phyloP scores from a whole-genome alignment of 2,797 vertebrate genomes.

The Chaetophractus vellerosus region DNA sequence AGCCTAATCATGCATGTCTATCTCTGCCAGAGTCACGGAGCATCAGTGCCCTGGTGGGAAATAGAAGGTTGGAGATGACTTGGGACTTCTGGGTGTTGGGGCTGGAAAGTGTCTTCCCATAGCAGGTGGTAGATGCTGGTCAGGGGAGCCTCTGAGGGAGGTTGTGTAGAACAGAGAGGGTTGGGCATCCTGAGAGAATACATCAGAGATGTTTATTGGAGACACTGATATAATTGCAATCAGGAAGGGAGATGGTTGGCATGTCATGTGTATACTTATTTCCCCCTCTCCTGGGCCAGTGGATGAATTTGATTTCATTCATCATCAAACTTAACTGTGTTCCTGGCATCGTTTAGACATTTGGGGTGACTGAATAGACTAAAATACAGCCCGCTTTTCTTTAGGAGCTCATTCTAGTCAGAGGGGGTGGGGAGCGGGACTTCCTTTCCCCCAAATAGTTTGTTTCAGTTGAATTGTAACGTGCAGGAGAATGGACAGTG shows the following conservation, averaged over 20 bases:
- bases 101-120: background rate
- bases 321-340: background rate
- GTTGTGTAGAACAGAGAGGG: background rate
- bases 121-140: background rate
- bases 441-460: background rate
- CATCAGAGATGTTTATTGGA: background rate
- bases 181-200: background rate
- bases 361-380: background rate
- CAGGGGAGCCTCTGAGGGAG: background rate
- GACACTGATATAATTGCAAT: background rate
- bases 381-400: background rate
- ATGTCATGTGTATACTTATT: background rate
- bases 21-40: background rate
- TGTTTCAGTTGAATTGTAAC: conserved; percentile 5
- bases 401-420: background rate
- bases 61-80: background rate
- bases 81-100: background rate
- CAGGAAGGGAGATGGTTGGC: background rate
- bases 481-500: background rate
- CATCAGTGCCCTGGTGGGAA: background rate
- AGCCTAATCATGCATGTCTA: background rate
- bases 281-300: background rate
- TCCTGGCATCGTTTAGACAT: background rate
- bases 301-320: background rate
- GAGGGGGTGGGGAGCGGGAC: background rate